Base-by-base conservation (phyloP, 2,113 vertebrate genomes). In the Pitta sordida region DNA sequence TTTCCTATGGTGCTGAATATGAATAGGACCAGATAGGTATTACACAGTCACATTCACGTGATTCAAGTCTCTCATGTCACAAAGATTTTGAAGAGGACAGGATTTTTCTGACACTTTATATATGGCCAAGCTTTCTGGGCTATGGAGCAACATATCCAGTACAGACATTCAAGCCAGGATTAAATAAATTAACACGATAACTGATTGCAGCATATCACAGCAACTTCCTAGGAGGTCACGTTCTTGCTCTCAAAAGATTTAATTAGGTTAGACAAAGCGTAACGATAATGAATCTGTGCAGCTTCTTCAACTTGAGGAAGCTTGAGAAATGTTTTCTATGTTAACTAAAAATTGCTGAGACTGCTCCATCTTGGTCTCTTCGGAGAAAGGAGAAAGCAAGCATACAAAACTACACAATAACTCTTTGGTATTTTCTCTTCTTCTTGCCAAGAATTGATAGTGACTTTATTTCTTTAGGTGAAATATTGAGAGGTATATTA, bases 41-140 rank as follows among this genome's bases (percentile, higher is more conserved):
- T 27, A 32, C 26, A 37, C 13, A 20, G 12, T 17, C 37, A 67
- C 34, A 48, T 10, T 15, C 2, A 0, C 51, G 12, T 0, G 3
- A 52, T 17, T 69, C 27, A 3, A 17, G 12, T 53, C 55, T 18
- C 13, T 60, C 7, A 9, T 6, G 48, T 59, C 58, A 60, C 24
- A 30, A 24, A 59, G 6, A 17, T 13, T 24, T 44, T 13, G 86
- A 10, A 3, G 4, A 90, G 29, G 32, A 29, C 37, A 49, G 6
- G 11, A 49, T 51, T 69, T 69, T 53, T 88, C 58, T 24, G 30
- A 10, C 13, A 48, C 27, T 10, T 39, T 21, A 11, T 0, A 3
- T 7, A 7, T 3, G 8, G 49, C 46, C 36, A 73, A 41, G 8
- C 48, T 14, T 59, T 88, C 80, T 32, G 80, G 24, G 20, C 19